phyloP scores from a whole-genome alignment of 2,888 invertebrate genomes.

The Mechanitis messenoides region DNA sequence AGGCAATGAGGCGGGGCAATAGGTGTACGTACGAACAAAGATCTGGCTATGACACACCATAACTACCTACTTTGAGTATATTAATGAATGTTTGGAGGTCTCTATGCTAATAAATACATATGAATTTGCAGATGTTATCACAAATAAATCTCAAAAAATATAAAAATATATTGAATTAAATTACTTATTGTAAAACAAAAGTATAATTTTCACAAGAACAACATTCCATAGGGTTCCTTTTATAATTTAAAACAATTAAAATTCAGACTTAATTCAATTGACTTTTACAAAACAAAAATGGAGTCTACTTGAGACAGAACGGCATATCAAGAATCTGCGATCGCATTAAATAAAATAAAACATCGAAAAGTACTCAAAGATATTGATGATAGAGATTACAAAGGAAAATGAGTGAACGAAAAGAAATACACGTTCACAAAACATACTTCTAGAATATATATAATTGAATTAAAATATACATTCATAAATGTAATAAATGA shows the following conservation, averaged over 20 bases:
- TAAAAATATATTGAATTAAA: conserved; percentile 5
- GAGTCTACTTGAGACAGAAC: conserved; percentile 28
- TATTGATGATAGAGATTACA: conserved; percentile 28
- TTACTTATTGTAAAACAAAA: conserved; percentile 3
- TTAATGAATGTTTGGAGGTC: conserved; percentile 24
- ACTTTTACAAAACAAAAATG: conserved; percentile 30
- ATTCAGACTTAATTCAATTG: conserved; percentile 29
- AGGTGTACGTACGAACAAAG: conserved; percentile 65
- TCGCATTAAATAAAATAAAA: conserved; percentile 24
- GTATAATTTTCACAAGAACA: conserved; percentile 8
- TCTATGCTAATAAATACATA: conserved; percentile 21
- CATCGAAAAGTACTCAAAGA: conserved; percentile 20
- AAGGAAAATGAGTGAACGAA: conserved; percentile 27
- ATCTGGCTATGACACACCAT: conserved; percentile 55
- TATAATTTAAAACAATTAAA: conserved; percentile 28
- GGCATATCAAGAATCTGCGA: conserved; percentile 26
- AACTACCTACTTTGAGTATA: conserved; percentile 29
- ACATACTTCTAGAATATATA: conserved; percentile 49
- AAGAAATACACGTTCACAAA: conserved; percentile 28
- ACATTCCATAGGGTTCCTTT: conserved; percentile 18
- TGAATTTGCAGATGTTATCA: conserved; percentile 12
- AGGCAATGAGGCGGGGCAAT: conserved; percentile 72
- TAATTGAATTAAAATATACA: conserved; percentile 70
- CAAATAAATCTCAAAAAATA: conserved; percentile 7
- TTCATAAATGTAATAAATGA: conserved; percentile 55